phyloP scores from a whole-genome alignment of 2,888 invertebrate species.

The Dryococelus australis region DNA sequence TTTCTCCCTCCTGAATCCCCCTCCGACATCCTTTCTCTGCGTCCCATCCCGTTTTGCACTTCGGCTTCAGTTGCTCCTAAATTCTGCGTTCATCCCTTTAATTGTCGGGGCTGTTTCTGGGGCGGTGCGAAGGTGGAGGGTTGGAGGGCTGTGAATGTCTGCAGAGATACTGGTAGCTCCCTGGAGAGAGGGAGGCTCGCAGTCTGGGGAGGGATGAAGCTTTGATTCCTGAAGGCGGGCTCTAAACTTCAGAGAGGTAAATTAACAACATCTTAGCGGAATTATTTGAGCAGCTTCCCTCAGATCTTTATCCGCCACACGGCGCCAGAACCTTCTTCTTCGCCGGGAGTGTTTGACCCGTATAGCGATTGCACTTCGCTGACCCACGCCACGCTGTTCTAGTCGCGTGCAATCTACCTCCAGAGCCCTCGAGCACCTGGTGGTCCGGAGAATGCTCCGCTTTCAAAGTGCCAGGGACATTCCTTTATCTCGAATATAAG shows the following conservation, averaged over 20 bases:
- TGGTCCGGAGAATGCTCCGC: too few species aligned
- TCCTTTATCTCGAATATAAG: too few species aligned
- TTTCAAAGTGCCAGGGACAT: too few species aligned
- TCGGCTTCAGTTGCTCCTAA: conserved; percentile 16
- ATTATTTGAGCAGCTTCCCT: not conserved
- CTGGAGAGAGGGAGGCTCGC: not conserved
- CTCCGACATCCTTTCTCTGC: not conserved
- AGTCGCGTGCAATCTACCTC: not conserved
- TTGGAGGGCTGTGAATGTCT: not conserved
- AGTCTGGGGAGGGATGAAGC: not conserved
- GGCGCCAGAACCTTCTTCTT: not conserved
- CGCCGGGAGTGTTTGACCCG: not conserved
- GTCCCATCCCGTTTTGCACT: conserved; percentile 10
- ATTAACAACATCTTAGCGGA: conserved; percentile 16
- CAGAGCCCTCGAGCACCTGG: too few species aligned
- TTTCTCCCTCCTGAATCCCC: not conserved
- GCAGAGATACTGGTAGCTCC: conserved; percentile 16
- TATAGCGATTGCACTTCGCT: not conserved
- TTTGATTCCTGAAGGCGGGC: conserved; percentile 16
- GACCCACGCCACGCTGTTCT: not conserved
- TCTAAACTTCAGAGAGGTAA: conserved; percentile 16
- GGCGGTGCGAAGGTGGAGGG: not conserved
- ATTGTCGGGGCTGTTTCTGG: not conserved
- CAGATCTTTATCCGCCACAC: not conserved
- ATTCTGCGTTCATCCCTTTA: conserved; percentile 16